phyloP scores from a whole-genome alignment of 2,797 vertebrate species.

The Manis crassicaudata region DNA sequence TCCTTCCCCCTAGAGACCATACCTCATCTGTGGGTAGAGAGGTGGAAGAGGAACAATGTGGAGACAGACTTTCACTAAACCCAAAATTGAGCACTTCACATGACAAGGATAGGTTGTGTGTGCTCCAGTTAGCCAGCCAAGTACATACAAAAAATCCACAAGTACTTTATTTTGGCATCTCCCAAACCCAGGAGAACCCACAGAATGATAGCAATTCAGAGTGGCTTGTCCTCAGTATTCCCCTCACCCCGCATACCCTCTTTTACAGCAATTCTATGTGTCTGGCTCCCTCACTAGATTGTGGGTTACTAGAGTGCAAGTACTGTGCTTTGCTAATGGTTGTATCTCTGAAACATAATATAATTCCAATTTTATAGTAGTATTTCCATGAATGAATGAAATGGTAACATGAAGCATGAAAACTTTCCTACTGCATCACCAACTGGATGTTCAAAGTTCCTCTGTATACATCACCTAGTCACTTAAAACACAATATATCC shows the following conservation, averaged over 20 bases:
- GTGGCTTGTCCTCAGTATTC: background rate
- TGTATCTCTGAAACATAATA: background rate
- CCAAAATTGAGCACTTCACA: conserved; percentile 5
- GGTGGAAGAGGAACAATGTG: background rate
- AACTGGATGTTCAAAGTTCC: background rate
- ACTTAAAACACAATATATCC: background rate
- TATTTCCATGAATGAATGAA: background rate
- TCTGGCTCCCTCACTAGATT: background rate
- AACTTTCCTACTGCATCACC: background rate
- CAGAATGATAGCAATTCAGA: background rate
- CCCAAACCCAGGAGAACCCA: background rate
- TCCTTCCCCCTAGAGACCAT: background rate
- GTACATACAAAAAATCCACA: background rate
- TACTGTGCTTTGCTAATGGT: background rate
- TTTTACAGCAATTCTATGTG: background rate
- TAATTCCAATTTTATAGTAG: background rate
- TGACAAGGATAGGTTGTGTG: conserved; percentile 37
- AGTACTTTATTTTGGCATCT: background rate
- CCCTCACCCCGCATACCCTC: background rate
- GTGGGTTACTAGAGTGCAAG: background rate
- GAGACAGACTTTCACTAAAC: background rate
- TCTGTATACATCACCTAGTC: background rate
- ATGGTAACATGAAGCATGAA: background rate
- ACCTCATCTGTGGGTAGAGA: background rate
- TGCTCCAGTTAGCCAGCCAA: background rate